A percentile compares a stretch with the other conserved stretches of the same genome.
These are phyloP conservation scores for Octopus sinensis DNA, from an alignment of 1,140 invertebrate genomes.

Conservation along the genomic window DNA sequence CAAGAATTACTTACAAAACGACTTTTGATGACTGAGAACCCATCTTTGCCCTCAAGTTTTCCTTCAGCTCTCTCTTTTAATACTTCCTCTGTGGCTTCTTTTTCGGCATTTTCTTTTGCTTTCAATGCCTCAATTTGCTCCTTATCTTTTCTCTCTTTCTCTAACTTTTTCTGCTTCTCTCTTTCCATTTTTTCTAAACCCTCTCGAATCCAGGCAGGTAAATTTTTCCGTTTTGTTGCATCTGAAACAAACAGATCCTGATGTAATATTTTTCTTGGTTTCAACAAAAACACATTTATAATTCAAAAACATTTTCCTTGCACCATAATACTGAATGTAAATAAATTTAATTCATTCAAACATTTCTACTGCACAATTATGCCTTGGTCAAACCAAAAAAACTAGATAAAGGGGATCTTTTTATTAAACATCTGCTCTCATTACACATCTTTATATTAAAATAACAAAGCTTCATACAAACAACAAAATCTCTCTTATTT, in stretches of 20 bases:
- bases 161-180: slow-evolving; percentile 85
- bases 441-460: too few relatives aligned
- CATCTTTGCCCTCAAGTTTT: slow-evolving; percentile 25
- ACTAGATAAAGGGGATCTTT: too few relatives aligned
- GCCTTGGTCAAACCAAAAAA: too few relatives aligned
- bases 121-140: slow-evolving; percentile 36
- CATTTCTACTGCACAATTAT: too few relatives aligned
- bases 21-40: slow-evolving; percentile 64
- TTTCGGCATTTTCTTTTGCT: slow-evolving; percentile 51
- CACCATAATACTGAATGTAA: too few relatives aligned
- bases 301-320: too few relatives aligned
- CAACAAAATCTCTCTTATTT: too few relatives aligned
- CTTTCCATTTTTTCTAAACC: slow-evolving; percentile 96
- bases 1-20: slow-evolving; percentile 72
- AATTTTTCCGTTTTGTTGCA: slow-evolving; percentile 82
- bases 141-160: slow-evolving; percentile 59
- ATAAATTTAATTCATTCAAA: too few relatives aligned
- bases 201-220: slow-evolving; percentile 94
- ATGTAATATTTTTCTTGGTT: too few relatives aligned
- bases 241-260: slow-evolving; percentile 60
- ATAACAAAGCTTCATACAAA: too few relatives aligned
- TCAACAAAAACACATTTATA: too few relatives aligned
- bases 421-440: too few relatives aligned
- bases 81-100: slow-evolving; percentile 61
- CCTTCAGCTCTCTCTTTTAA: slow-evolving; percentile 61